Evolutionary conservation across 2,888 invertebrate species (phyloP), one percentile per base, ranked within the genome.

Genomic region (Sphecodes monilicornis): DNA sequence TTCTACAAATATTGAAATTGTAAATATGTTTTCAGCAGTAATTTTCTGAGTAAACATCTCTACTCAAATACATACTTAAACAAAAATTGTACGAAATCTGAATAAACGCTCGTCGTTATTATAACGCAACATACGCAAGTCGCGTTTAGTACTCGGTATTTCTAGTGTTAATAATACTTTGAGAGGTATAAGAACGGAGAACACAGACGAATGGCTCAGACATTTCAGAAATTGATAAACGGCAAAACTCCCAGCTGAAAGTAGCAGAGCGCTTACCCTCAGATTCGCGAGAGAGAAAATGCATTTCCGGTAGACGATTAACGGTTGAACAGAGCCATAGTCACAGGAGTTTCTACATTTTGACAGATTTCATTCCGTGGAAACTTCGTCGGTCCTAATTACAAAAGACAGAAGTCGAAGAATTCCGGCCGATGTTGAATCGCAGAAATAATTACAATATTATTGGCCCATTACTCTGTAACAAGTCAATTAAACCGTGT

Each of bases 401-500:
- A 29, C 60, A 6, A 11, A 18, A 3, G 22, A 18, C 36, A 36
- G 11, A 16, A 16, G 32, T 22, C 13, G 13, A 68, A 22, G 36
- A 68, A n/a, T 68, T 11, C 39, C 39, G 22, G n/a, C 4, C 22
- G 36, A 68, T 39, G 36, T 39, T 22, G n/a, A 39, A 68, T 68
- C 13, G 39, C 1, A 6, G 68, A 39, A 68, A 68, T 6, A 68
- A n/a, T 39, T 68, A 68, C 68, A n/a, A 68, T 39, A 68, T 68
- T 68, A n/a, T 36, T n/a, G 11, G 39, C 4, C 68, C 39, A 68
- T 68, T 68, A 13, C n/a, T 39, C 13, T 13, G 13, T 0, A 39
- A 39, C 68, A 13, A 39, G 39, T 68, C 68, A n/a, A 68, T 68
- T 68, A 68, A 68, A 39, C 39, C n/a, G 64, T 13, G 22, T 39